Evolutionary conservation across 2,113 vertebrate genomes (phyloP), one percentile per base, ranked within the genome.

Genomic region (Phylloscopus trochilus): DNA sequence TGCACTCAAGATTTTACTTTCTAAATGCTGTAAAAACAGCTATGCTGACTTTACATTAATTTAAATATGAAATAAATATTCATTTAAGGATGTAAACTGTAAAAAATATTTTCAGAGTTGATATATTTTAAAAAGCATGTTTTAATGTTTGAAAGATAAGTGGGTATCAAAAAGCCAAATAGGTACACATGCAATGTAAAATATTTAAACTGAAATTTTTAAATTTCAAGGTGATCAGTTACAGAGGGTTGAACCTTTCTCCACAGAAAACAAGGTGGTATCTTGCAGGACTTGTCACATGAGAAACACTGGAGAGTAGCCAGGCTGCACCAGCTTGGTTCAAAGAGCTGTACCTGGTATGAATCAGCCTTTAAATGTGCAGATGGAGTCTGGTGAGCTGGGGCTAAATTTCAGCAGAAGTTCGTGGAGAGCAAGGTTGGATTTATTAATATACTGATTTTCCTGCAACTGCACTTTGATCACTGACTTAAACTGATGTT

Each of bases 401-500:
- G 27, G 63, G 26, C 22, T 84, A 41, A n/a, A 41, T 51, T 87
- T 87, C 69, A 87, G 47, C 16, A 3, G 3, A 64, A 68, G 44
- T 76, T 91, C 28, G 41, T 16, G 6, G 43, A 78, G 39, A 60
- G 28, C 22, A 82, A 88, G 22, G 18, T 60, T 46, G 56, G 26
- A 53, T 80, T 87, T 87, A 87, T 46, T 90, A 84, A 85, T 46
- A 69, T 63, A 70, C 41, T 75, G n/a, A 73, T 73, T 85, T 95
- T 90, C 41, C 92, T 27, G 52, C 39, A 90, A 79, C 73, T 93
- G 66, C 53, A 56, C 89, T 94, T 92, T 85, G 89, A 92, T 79
- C n/a, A 31, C 28, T 78, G 95, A 82, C 80, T 95, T 86, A 85
- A 93, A 70, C 58, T 49, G 30, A 69, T 94, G 94, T 95, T 91